Evolutionary conservation across 2,113 vertebrate genomes (phyloP).

Genomic region (Ictalurus punctatus): DNA sequence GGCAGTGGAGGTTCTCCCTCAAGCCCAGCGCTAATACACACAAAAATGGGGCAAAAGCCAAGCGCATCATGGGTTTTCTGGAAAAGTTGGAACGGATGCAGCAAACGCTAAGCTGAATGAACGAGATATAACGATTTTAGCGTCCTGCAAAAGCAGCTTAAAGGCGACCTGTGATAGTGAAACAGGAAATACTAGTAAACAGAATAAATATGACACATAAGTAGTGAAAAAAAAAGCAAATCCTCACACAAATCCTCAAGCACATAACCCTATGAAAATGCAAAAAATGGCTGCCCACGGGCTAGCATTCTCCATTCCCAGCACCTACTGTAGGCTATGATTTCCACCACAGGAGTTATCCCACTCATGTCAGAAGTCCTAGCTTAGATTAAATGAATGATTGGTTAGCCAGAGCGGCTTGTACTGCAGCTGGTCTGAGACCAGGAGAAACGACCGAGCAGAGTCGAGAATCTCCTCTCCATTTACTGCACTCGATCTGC

Average conservation of each 20-base stretch:
- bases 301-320: background rate
- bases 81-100: background rate
- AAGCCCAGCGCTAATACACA: constrained; percentile 3
- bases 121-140: background rate
- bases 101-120: background rate
- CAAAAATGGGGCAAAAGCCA: background rate
- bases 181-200: background rate
- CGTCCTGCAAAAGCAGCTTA: no score
- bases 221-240: background rate
- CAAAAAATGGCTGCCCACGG: background rate
- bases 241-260: background rate
- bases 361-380: background rate
- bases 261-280: background rate
- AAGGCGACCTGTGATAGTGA: background rate
- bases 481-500: constrained; percentile 6
- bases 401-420: constrained; percentile 59
- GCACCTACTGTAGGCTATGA: background rate
- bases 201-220: background rate
- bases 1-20: background rate
- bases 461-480: constrained; percentile 37
- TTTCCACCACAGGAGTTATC: background rate
- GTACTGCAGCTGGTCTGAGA: constrained; percentile 58
- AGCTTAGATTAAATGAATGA: constrained; percentile 55
- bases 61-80: background rate
- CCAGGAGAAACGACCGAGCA: constrained; percentile 50